A percentile compares a stretch with the other conserved stretches of the same genome.
These are phyloP conservation scores for Pachliopta kotzebuea DNA, from an alignment of 2,888 invertebrate genomes.

Conservation along the genomic window DNA sequence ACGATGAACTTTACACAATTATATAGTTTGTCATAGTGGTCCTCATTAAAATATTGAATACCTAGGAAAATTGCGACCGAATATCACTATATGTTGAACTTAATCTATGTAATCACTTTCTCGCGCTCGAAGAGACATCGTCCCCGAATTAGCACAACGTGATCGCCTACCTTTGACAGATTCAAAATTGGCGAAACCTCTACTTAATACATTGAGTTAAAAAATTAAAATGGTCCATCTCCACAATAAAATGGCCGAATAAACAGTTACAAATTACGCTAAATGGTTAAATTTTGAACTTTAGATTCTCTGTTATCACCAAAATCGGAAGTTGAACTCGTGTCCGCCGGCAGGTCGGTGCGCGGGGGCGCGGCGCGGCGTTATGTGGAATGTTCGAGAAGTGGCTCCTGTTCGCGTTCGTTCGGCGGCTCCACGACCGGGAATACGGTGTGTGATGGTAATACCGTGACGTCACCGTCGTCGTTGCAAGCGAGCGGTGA, in stretches of 20 bases:
- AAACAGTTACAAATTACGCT: background rate
- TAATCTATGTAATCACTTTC: slow-evolving; percentile 25
- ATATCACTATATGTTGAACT: slow-evolving; percentile 28
- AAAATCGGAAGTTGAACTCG: slow-evolving; percentile 13
- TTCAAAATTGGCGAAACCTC: slow-evolving; percentile 19
- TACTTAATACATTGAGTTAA: background rate
- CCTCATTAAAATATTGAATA: slow-evolving; percentile 26
- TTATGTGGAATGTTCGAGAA: slow-evolving; percentile 71
- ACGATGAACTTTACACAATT: slow-evolving; percentile 20
- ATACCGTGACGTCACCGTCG: slow-evolving; percentile 59
- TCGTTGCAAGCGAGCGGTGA: slow-evolving; percentile 63
- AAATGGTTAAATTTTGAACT: slow-evolving; percentile 5
- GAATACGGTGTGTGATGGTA: slow-evolving; percentile 46
- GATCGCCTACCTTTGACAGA: slow-evolving; percentile 12
- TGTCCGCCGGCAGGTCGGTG: slow-evolving; percentile 47
- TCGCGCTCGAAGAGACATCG: slow-evolving; percentile 7
- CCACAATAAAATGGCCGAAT: background rate
- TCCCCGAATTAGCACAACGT: slow-evolving; percentile 21
- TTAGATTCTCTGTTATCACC: slow-evolving; percentile 18
- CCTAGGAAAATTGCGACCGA: slow-evolving; percentile 29
- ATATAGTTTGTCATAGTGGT: slow-evolving; percentile 25
- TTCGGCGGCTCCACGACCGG: slow-evolving; percentile 38
- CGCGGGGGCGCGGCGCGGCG: slow-evolving; percentile 60
- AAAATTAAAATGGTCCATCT: background rate
- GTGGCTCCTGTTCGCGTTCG: slow-evolving; percentile 46